phyloP scores from a whole-genome alignment of 2,797 vertebrate species.

The Pantherophis vulpinus region DNA sequence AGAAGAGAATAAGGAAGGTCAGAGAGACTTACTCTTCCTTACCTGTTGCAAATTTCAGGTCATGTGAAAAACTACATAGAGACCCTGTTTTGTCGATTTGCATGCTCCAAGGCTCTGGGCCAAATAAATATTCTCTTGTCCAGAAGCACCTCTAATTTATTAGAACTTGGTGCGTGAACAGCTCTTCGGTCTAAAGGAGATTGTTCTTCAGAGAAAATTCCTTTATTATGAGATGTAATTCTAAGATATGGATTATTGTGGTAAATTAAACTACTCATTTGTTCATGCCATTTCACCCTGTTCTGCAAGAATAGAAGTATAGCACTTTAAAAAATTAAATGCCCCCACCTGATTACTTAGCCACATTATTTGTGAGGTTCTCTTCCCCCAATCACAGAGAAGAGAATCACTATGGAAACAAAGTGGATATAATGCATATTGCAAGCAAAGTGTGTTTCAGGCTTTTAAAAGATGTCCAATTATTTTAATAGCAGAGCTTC shows the following conservation, averaged over 20 bases:
- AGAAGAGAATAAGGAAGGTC: background rate
- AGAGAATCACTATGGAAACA: conserved; percentile 45
- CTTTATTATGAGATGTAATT: conserved; percentile 17
- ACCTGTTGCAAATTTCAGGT: background rate
- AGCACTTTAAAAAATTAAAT: conserved; percentile 37
- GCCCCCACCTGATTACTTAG: conserved; percentile 25
- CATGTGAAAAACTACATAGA: background rate
- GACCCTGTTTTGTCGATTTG: background rate
- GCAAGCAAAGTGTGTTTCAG: conserved; percentile 39
- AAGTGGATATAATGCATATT: conserved; percentile 37
- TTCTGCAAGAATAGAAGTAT: background rate
- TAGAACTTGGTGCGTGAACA: background rate
- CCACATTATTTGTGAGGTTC: conserved; percentile 8
- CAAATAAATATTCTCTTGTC: background rate
- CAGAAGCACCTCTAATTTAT: background rate
- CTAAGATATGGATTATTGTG: background rate
- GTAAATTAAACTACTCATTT: background rate
- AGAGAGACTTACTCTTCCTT: background rate
- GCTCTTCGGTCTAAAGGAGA: background rate
- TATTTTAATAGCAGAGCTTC: conserved; percentile 64
- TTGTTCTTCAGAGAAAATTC: conserved; percentile 8
- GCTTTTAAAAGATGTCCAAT: conserved; percentile 61
- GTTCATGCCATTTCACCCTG: background rate
- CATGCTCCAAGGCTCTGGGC: background rate
- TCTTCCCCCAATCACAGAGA: background rate